A percentile compares a stretch with the other conserved stretches of the same genome.
Evolutionary conservation across 1,140 invertebrate species (phyloP).

Genomic region (Euwallacea similis): DNA sequence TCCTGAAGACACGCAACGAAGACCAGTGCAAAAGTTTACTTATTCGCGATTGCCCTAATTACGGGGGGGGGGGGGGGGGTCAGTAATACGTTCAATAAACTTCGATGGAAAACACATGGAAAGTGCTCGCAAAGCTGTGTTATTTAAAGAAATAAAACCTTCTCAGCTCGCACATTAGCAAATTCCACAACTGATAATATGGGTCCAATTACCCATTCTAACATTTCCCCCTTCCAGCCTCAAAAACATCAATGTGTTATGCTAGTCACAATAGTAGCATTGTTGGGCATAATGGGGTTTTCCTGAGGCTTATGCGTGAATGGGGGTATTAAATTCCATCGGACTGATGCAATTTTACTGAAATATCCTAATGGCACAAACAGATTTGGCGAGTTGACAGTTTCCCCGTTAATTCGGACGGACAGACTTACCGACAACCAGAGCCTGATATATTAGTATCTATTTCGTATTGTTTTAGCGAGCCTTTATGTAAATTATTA

Average conservation of each 20-base stretch:
- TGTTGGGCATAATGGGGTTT: slow-evolving; percentile 15
- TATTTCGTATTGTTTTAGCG: slow-evolving; percentile 10
- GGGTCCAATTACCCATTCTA: too few species aligned
- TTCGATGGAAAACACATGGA: too few species aligned
- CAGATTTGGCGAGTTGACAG: slow-evolving; percentile 50
- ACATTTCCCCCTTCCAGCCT: too few species aligned
- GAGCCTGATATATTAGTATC: slow-evolving; percentile 48
- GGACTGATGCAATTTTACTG: slow-evolving; percentile 51
- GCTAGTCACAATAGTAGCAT: slow-evolving; percentile 13
- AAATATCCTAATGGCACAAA: slow-evolving; percentile 53
- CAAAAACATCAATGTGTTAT: neutral
- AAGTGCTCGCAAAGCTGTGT: too few species aligned
- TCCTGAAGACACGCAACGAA: too few species aligned
- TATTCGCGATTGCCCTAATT: too few species aligned
- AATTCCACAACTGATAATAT: too few species aligned
- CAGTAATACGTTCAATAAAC: too few species aligned
- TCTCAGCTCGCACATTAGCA: too few species aligned
- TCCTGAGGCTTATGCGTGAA: slow-evolving; percentile 36
- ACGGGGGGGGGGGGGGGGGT: too few species aligned
- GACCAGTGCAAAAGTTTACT: too few species aligned
- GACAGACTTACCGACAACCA: slow-evolving; percentile 50
- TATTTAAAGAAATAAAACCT: too few species aligned
- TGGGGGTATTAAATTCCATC: slow-evolving; percentile 52
- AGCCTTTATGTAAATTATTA: neutral
- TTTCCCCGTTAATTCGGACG: slow-evolving; percentile 42